Conservation (phyloP, 2,113 vertebrate genomes). For the Apaloderma vittatum region DNA sequence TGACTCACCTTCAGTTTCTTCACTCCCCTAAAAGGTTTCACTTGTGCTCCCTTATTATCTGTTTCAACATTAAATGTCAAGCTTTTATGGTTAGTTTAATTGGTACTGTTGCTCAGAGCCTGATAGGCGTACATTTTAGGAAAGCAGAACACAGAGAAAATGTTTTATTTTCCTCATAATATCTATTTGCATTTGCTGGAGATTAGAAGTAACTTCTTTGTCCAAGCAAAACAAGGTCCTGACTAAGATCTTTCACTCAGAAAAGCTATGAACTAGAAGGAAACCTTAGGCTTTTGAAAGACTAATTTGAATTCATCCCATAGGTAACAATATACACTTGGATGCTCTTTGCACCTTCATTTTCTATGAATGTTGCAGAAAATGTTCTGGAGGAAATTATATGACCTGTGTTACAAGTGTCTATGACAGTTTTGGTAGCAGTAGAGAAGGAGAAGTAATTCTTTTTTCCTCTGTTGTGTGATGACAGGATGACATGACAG, state of each 20-base stretch:
- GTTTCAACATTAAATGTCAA: conserved; percentile 32
- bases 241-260: neutral
- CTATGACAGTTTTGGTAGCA: neutral
- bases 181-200: neutral
- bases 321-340: neutral
- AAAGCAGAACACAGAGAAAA: neutral
- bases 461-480: neutral
- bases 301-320: neutral
- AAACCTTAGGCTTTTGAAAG: neutral
- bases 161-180: neutral
- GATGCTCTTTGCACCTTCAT: neutral
- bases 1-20: conserved; percentile 45
- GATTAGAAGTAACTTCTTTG: neutral
- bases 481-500: neutral
- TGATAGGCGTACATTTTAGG: conserved; percentile 1
- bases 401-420: neutral
- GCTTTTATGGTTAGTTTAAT: conserved; percentile 40
- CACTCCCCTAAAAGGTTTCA: neutral
- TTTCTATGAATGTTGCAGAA: neutral
- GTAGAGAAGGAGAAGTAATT: neutral
- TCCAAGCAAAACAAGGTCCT: neutral
- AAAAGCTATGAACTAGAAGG: neutral
- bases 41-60: conserved; percentile 4
- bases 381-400: conserved; percentile 3
- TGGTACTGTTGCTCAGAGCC: conserved; percentile 1